Evolutionary conservation across 2,888 invertebrate species (phyloP), one percentile per base, ranked within the genome.

Genomic region (Hydrotaea cyrtoneurina): DNA sequence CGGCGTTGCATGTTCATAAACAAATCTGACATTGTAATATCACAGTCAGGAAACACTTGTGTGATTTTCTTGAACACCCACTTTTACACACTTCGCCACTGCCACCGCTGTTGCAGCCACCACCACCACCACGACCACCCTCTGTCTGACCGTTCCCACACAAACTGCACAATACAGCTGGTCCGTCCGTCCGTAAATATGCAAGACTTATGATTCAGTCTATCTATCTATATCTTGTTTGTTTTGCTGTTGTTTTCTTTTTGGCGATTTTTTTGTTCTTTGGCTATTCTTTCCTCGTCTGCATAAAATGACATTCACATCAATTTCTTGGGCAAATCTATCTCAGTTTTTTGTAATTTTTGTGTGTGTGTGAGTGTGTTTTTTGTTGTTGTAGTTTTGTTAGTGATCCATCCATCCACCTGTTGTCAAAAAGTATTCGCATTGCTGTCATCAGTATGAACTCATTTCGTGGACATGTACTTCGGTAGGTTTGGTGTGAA

Each of bases 21-120:
- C 85, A 87, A 85, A 86, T 88, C 88, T 88, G 90, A 88, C 89
- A 90, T 89, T 89, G 85, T 82, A 57, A 57, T 43, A 66, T 50
- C 64, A 57, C 77, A 72, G 19, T 77, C 69, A 76, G 83, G 78
- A 80, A 83, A 80, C 80, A 83, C 78, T 82, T 83, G 82, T 85
- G 59, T 57, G 78, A 85, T 81, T 82, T 72, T 86, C 57, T 82
- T 80, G 73, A 31, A 84, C 76, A 72, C 79, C 69, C 76, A 75
- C 78, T 53, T 43, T 64, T 19, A n/a, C 73, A 88, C 46, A 73
- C 64, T n/a, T 21, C 21, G 21, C 62, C 23, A n/a, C n/a, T 39
- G 39, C 11, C 39, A 39, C 39, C 39, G 7, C 2, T n/a, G 31
- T 2, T 31, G 31, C 31, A 31, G 31, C 7, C 31, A 7, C 31